Base-by-base conservation (phyloP, 2,797 vertebrate species). In the Syndactyla subalaris region DNA sequence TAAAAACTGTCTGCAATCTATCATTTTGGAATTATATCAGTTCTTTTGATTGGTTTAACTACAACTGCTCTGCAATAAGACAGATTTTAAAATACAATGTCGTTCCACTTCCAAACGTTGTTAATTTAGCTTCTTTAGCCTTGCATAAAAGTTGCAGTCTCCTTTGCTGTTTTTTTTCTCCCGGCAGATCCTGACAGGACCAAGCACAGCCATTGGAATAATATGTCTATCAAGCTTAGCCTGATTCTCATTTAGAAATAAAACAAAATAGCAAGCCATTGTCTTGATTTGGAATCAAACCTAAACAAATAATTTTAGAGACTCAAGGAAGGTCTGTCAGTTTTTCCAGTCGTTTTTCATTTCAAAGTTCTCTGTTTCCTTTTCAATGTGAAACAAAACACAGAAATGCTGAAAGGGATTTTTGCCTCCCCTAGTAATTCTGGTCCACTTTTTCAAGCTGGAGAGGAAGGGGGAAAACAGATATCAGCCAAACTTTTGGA, bases 341-440 rank as follows among this genome's bases (percentile, higher is more conserved):
- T 67, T 94, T 96, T 95, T 82, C 89, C 79, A 91, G 23, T 67
- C 1, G 32, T 92, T 92, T 92, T 89, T 94, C n/a, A 54, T 89
- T 91, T 93, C 2, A 0, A 32, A 78, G 41, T 74, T 88, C 54
- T 85, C 71, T 68, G 27, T 92, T 89, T 88, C 24, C 49, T 88
- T 84, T 90, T 81, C 34, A 36, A 8, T 49, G 52, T 2, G 4
- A 88, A 89, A 85, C 14, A 75, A 93, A 58, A 22, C 14, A 59
- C 34, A 91, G 52, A 80, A 92, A 82, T 34, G 48, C 11, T 86
- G 58, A 23, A 86, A 89, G 3, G 4, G 80, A 66, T 36, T 4
- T 9, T 34, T 9, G 51, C 38, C 38, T 17, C 26, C 30, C 14
- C 21, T 14, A 10, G 49, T 86, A 81, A 88, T 86, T 92, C 43